Percentiles rank a stretch among this genome's conserved stretches.
These are phyloP conservation scores for Megalops atlanticus DNA, from an alignment of 2,113 vertebrate species.

Conservation along the genomic window DNA sequence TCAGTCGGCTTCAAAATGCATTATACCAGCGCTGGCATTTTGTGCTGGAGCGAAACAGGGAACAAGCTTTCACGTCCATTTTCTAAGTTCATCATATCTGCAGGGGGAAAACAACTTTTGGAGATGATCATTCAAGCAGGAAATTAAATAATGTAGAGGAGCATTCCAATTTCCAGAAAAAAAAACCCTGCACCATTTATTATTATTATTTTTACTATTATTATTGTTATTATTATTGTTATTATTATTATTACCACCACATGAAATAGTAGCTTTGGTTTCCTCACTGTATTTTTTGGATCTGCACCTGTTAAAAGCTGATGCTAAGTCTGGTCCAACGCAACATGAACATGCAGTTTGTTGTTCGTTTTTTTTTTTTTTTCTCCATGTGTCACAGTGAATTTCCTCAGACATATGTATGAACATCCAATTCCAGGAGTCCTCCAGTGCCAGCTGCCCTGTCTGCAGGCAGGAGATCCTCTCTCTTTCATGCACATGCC, in stretches of 20 bases:
- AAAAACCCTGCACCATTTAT: background rate
- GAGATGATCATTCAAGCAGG: constrained; percentile 51
- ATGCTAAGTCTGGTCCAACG: background rate
- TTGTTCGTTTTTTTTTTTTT: no score
- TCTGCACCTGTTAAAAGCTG: background rate
- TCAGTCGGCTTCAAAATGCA: constrained; percentile 62
- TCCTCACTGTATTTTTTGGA: no score
- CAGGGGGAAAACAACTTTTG: constrained; percentile 34
- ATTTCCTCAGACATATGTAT: background rate
- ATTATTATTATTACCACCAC: no score
- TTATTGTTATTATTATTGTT: background rate
- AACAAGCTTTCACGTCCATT: constrained; percentile 33
- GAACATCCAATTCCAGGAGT: background rate
- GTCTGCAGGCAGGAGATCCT: background rate
- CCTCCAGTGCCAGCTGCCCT: background rate
- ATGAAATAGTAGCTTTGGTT: no score
- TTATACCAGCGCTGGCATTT: constrained; percentile 15
- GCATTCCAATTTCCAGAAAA: constrained; percentile 23
- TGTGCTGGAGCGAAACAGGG: constrained; percentile 35
- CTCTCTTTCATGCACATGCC: constrained; percentile 13
- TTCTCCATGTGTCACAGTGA: background rate
- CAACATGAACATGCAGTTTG: background rate
- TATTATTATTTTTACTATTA: background rate
- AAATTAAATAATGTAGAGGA: constrained; percentile 54
- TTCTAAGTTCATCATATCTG: constrained; percentile 43